Conservation (phyloP, 2,888 invertebrate genomes). For the Galeruca laticollis region DNA sequence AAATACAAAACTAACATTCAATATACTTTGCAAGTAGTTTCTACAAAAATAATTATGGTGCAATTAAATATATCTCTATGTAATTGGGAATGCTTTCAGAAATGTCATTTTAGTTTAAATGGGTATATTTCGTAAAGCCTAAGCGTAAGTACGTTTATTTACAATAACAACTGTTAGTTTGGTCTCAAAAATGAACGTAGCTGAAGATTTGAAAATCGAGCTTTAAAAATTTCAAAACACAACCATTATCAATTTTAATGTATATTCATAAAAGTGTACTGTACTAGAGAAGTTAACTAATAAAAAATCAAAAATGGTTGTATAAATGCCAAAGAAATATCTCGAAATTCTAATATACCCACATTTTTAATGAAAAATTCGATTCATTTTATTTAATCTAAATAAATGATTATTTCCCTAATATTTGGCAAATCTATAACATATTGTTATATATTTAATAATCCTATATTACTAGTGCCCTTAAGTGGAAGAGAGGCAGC, state of each 20-base stretch:
- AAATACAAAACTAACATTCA: slow-evolving; percentile 28
- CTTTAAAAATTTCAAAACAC: not conserved
- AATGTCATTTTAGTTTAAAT: slow-evolving; percentile 13
- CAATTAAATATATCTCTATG: slow-evolving; percentile 18
- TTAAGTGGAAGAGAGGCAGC: too few species aligned
- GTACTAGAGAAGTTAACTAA: too few species aligned
- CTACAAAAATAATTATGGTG: slow-evolving; percentile 30
- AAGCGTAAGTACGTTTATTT: slow-evolving; percentile 25
- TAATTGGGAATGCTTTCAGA: slow-evolving; percentile 28
- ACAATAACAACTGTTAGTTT: slow-evolving; percentile 1
- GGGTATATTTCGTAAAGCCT: slow-evolving; percentile 16
- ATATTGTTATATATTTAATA: too few species aligned
- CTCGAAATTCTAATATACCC: too few species aligned
- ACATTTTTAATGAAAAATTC: too few species aligned
- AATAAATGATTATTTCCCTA: too few species aligned
- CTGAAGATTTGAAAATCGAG: slow-evolving; percentile 2
- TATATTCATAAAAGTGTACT: too few species aligned
- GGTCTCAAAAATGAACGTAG: not conserved
- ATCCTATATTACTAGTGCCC: too few species aligned
- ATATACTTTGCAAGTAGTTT: slow-evolving; percentile 31
- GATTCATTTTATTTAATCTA: too few species aligned
- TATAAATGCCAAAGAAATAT: too few species aligned
- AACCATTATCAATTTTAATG: not conserved
- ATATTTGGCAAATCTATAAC: too few species aligned
- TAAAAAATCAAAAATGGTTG: too few species aligned